Percentiles rank a stretch among this genome's conserved stretches.
Conservation (phyloP, 2,797 vertebrate genomes). For the Acanthiza pusilla region DNA sequence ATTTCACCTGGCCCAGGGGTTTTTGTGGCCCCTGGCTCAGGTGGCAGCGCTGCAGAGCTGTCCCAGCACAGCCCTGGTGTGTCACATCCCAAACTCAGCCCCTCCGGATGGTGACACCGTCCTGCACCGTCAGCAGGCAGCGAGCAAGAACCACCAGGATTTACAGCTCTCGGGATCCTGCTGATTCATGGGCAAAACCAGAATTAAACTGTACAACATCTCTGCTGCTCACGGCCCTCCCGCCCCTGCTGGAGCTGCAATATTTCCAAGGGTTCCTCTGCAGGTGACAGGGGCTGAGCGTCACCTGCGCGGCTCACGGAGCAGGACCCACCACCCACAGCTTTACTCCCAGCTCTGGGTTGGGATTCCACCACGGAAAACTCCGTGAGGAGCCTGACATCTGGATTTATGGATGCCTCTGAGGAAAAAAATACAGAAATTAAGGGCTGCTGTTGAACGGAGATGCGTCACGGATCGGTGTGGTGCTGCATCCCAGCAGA, state of each 20-base stretch:
- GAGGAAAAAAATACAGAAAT: neutral
- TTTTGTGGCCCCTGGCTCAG: neutral
- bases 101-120: neutral
- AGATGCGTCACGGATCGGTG: neutral
- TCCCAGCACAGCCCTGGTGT: neutral
- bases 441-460: neutral
- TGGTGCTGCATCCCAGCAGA: neutral
- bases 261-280: neutral
- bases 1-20: neutral
- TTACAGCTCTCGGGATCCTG: neutral
- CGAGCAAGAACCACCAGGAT: neutral
- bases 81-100: neutral
- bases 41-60: neutral
- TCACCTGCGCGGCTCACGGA: neutral
- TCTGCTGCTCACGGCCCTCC: neutral
- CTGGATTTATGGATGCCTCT: neutral
- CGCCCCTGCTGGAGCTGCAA: neutral
- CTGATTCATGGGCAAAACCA: conserved; percentile 28
- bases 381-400: neutral
- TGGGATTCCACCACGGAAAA: neutral
- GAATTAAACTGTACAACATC: neutral
- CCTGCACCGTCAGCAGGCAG: conserved; percentile 2
- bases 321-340: neutral
- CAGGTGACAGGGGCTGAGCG: neutral
- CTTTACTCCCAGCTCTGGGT: neutral